Conservation (phyloP, 2,797 vertebrate genomes). For the Vespertilio murinus region DNA sequence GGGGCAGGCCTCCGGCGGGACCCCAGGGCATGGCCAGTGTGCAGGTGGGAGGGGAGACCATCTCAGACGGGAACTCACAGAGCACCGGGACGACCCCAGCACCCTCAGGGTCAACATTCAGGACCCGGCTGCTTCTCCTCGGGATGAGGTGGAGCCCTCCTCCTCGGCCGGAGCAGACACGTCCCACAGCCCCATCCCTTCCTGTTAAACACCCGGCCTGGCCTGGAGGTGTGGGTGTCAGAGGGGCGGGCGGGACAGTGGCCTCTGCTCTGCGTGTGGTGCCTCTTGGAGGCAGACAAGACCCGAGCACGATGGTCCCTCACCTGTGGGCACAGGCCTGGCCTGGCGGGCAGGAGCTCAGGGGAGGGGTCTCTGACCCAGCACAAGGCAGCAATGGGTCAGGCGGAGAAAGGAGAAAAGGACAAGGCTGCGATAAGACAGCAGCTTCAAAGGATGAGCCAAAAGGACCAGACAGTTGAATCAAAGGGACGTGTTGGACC, state of each 20-base stretch:
- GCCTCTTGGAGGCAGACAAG: neutral
- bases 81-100: neutral
- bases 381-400: neutral
- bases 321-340: neutral
- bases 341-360: neutral
- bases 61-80: neutral
- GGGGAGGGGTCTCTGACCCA: neutral
- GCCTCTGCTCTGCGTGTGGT: neutral
- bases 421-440: neutral
- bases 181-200: neutral
- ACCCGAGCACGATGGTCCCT: neutral
- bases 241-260: neutral
- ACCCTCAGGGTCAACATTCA: neutral
- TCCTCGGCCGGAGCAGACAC: neutral
- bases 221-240: neutral
- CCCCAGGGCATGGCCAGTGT: no score
- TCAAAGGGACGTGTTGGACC: neutral
- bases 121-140: neutral
- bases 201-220: neutral
- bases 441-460: constrained; percentile 43
- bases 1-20: neutral
- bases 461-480: constrained; percentile 29
- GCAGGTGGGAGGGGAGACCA: neutral
- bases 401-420: neutral
- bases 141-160: neutral